Evolutionary conservation across 2,113 vertebrate genomes (phyloP), one percentile per base, ranked within the genome.

Genomic region (Verasper variegatus): DNA sequence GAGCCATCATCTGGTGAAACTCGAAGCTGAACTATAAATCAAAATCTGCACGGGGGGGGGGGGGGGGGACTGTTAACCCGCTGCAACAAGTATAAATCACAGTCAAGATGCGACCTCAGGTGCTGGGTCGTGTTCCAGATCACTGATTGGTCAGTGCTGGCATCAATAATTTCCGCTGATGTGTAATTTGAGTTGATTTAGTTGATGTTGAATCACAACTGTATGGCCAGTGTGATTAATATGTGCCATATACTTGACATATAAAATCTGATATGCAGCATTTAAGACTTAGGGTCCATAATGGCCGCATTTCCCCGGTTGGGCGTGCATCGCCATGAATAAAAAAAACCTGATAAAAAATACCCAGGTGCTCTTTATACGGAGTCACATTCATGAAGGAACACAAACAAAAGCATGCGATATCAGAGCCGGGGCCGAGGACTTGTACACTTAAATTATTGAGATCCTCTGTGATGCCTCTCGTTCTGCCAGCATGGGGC

Each of bases 381-480:
- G 20, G 45, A 68, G 71, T 67, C 62, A 37, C 55, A 20, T 64
- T 68, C 21, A 21, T 18, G 27, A 35, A 62, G 67, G 58, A 60
- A 31, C 74, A 55, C 18, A 89, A 86, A 90, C 81, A 88, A 80
- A 81, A 74, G 76, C 80, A 12, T 58, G 74, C 61, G 8, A 80
- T 72, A 87, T 84, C 71, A 84, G 83, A 90, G 85, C 2, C 1
- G 35, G 47, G 79, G 78, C 74, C 7, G 74, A 60, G 79, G 79
- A 86, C 84, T 85, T 87, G 89, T 87, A 82, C 69, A 1, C 69
- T 49, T 94, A 27, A 91, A 94, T 93, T 91, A 93, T 94, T 93
- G 68, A 94, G 82, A 75, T 70, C 54, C 79, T 81, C 55, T 45
- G 76, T 83, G 88, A 88, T 31, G 77, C 82, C 88, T 88, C 76